Percentiles rank a stretch among this genome's conserved stretches.
Evolutionary conservation across 2,113 vertebrate genomes (phyloP).

Genomic region (Athene noctua): DNA sequence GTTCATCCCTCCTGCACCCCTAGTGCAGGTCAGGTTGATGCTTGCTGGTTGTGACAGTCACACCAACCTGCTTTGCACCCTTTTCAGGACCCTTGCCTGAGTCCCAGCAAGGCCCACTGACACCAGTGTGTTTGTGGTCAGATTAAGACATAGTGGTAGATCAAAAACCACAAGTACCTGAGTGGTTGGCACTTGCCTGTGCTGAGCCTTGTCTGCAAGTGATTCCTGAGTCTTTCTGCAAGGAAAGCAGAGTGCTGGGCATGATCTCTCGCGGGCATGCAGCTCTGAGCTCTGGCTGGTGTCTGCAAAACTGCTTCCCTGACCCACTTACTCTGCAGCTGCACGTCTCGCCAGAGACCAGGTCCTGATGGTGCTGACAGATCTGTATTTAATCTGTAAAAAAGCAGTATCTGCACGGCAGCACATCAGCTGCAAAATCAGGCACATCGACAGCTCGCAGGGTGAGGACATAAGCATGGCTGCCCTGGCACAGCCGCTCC

Average conservation of each 20-base stretch:
- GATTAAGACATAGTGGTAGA: neutral
- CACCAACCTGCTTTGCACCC: neutral
- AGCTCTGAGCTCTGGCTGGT: neutral
- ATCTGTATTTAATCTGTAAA: neutral
- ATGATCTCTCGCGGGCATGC: rapidly evolving
- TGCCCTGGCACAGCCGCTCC: neutral
- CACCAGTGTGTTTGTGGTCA: neutral
- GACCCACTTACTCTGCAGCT: neutral
- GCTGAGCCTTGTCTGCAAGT: neutral
- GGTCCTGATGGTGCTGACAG: neutral
- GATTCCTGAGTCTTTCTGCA: neutral
- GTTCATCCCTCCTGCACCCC: neutral
- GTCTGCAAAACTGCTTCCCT: neutral
- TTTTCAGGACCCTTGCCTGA: neutral
- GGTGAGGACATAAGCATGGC: neutral
- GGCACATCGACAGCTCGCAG: rapidly evolving
- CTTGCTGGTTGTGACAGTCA: neutral
- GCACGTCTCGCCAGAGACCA: neutral
- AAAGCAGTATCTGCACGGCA: neutral
- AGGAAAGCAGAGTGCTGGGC: neutral
- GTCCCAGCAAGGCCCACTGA: neutral
- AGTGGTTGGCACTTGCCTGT: neutral
- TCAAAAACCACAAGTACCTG: neutral
- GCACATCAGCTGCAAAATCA: neutral
- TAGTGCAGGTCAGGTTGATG: neutral